Percentiles rank a stretch among this genome's conserved stretches.
phyloP scores from a whole-genome alignment of 2,888 invertebrate species.

The Tromatobia lineatoria region DNA sequence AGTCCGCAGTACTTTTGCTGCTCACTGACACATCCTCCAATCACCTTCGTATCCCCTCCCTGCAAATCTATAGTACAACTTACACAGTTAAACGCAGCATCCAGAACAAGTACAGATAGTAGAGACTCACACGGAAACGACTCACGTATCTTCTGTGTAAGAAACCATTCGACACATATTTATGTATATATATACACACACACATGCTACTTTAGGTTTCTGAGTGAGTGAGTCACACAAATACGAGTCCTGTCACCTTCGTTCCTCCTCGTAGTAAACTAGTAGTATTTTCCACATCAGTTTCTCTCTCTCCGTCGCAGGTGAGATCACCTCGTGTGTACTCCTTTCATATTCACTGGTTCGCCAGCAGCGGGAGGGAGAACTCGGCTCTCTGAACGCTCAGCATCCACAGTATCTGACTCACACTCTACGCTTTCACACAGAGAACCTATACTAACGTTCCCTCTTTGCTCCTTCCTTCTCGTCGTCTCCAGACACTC shows the following conservation, averaged over 20 bases:
- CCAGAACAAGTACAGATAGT: constrained; percentile 23
- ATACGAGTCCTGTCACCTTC: constrained; percentile 1
- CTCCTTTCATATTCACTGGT: constrained; percentile 48
- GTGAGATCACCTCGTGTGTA: background rate
- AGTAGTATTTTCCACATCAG: constrained; percentile 7
- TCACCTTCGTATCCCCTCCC: constrained; percentile 29
- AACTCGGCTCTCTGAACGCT: constrained; percentile 22
- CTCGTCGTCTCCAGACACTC: constrained; percentile 56
- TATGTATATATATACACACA: background rate
- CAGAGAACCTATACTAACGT: constrained; percentile 15
- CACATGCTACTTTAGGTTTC: background rate
- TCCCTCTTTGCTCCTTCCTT: constrained; percentile 32
- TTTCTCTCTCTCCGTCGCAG: constrained; percentile 1
- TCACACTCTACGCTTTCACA: constrained; percentile 57
- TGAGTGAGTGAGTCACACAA: constrained; percentile 23
- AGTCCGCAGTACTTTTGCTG: background rate
- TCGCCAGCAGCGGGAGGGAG: constrained; percentile 9
- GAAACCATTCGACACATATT: background rate
- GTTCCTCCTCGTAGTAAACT: background rate
- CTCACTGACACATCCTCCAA: constrained; percentile 33
- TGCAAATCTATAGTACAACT: constrained; percentile 53
- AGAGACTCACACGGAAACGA: constrained; percentile 17
- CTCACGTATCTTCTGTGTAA: constrained; percentile 38
- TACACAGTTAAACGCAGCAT: constrained; percentile 63
- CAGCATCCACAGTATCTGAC: constrained; percentile 65